Evolutionary conservation across 2,888 invertebrate genomes (phyloP).

Genomic region (Platerodrilus igneus): DNA sequence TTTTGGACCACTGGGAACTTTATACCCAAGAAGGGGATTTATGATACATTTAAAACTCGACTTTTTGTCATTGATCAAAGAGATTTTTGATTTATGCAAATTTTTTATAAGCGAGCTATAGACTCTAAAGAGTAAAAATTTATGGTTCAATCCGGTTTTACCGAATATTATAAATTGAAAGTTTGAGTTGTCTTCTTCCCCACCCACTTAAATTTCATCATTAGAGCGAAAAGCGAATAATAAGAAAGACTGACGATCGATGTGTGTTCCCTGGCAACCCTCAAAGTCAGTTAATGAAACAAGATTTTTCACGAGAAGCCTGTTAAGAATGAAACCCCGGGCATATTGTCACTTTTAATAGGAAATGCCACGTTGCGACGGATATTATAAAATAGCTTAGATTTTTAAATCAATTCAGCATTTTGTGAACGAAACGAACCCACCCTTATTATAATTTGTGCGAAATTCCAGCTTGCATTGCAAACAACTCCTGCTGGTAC

Average conservation of each 20-base stretch:
- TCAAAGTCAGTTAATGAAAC: conserved; percentile 49
- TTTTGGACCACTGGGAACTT: conserved; percentile 22
- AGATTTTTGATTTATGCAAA: conserved; percentile 35
- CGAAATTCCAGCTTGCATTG: conserved; percentile 13
- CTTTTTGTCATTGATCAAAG: conserved; percentile 33
- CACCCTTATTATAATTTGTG: no score
- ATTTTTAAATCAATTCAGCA: conserved; percentile 14
- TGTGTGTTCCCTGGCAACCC: conserved; percentile 32
- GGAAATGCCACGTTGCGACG: conserved; percentile 25
- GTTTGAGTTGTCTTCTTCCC: no score
- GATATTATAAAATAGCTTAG: conserved; percentile 14
- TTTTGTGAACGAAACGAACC: no score
- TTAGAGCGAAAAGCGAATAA: conserved; percentile 19
- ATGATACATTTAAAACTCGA: conserved; percentile 33
- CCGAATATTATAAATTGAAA: no score
- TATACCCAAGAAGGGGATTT: conserved; percentile 27
- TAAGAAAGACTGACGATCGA: conserved; percentile 23
- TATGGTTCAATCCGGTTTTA: no score
- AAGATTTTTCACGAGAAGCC: conserved; percentile 47
- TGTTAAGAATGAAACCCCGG: conserved; percentile 42
- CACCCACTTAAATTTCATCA: conserved; percentile 8
- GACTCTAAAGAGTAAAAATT: conserved; percentile 7
- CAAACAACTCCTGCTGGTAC: conserved; percentile 20
- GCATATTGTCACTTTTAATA: conserved; percentile 42
- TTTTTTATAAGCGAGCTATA: conserved; percentile 14